phyloP scores from a whole-genome alignment of 1,140 invertebrate species.

The Papilio aristodemus region DNA sequence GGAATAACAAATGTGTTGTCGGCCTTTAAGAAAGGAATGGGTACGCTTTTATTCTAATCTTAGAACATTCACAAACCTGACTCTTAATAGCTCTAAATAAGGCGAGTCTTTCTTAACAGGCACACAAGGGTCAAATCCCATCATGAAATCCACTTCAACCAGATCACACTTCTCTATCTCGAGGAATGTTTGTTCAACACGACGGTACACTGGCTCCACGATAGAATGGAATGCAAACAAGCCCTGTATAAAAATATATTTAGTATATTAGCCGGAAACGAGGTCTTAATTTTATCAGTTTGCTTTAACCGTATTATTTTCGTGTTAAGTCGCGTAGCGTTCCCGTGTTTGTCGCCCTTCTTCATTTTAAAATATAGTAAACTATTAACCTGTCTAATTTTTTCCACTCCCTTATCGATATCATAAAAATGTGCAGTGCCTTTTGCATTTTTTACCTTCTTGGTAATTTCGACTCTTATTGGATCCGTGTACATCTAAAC shows the following conservation, averaged over 20 bases:
- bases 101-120: constrained; percentile 64
- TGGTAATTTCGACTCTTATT: constrained; percentile 47
- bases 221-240: constrained; percentile 62
- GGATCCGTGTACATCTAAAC: constrained; percentile 54
- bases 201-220: constrained; percentile 53
- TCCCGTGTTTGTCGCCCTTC: no score
- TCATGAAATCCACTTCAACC: constrained; percentile 59
- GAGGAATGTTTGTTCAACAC: constrained; percentile 58
- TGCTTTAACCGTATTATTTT: no score
- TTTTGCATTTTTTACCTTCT: constrained; percentile 53
- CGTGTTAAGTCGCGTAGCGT: no score
- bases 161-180: constrained; percentile 69
- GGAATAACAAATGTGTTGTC: no score
- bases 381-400: constrained; percentile 51
- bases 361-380: neutral
- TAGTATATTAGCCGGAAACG: no score
- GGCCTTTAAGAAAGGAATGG: no score
- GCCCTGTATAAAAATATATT: constrained; percentile 47
- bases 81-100: constrained; percentile 63
- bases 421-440: constrained; percentile 53
- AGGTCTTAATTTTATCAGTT: no score
- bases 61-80: constrained; percentile 53
- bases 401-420: constrained; percentile 57
- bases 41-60: no score
- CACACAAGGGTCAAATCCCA: constrained; percentile 50